A percentile compares a stretch with the other conserved stretches of the same genome.
These are phyloP conservation scores for Caenorhabditis macrosperma DNA, from an alignment of 2,888 invertebrate species.

Conservation along the genomic window DNA sequence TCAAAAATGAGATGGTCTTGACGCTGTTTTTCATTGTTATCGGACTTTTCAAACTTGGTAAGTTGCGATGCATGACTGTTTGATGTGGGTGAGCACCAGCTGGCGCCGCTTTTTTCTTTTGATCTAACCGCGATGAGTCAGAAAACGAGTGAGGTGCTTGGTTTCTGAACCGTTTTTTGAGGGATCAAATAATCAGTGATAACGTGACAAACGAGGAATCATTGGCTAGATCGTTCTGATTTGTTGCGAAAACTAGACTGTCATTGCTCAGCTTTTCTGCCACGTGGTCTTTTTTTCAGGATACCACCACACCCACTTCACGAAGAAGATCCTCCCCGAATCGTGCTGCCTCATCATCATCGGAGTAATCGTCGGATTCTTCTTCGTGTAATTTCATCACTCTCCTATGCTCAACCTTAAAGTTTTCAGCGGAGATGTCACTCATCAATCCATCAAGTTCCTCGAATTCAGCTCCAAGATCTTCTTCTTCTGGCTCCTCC, in stretches of 20 bases:
- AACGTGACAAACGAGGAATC: not conserved
- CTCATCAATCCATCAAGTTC: slow-evolving; percentile 72
- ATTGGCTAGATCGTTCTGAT: not conserved
- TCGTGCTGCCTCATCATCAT: slow-evolving; percentile 82
- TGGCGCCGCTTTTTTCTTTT: slow-evolving; percentile 37
- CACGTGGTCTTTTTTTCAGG: slow-evolving; percentile 65
- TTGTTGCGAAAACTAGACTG: not conserved
- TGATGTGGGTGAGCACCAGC: slow-evolving; percentile 47
- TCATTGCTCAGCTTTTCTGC: too few relatives aligned
- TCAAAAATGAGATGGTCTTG: slow-evolving; percentile 82
- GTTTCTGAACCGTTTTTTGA: slow-evolving; percentile 48
- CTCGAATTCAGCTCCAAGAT: slow-evolving; percentile 81
- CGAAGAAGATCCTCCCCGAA: slow-evolving; percentile 73
- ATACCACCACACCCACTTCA: slow-evolving; percentile 73
- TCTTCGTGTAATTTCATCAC: slow-evolving; percentile 81
- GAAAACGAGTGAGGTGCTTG: slow-evolving; percentile 9
- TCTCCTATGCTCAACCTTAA: not conserved
- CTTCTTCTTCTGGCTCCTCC: slow-evolving; percentile 83
- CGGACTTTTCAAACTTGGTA: slow-evolving; percentile 83
- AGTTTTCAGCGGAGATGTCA: slow-evolving; percentile 63
- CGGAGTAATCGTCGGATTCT: slow-evolving; percentile 82
- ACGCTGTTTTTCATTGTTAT: slow-evolving; percentile 82
- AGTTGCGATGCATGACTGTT: slow-evolving; percentile 64
- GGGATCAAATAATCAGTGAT: slow-evolving; percentile 42
- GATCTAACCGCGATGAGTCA: slow-evolving; percentile 53